Evolutionary conservation across 2,888 invertebrate species (phyloP), one percentile per base, ranked within the genome.

Genomic region (Ditula angustiorana): DNA sequence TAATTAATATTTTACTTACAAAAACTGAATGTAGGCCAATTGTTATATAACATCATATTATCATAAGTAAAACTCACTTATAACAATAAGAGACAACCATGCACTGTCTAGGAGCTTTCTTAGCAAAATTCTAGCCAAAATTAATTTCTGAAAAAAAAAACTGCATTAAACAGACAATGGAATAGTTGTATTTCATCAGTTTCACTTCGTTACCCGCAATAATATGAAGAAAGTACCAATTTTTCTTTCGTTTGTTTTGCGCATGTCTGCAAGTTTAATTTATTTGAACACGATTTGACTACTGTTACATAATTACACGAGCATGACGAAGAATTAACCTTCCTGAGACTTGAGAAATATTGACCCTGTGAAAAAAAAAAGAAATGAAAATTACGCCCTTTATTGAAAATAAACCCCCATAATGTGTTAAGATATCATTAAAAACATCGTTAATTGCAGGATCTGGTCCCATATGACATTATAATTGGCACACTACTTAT

Each of bases 161-260:
- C 13, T 47, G 26, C 19, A 21, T n/a, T 10, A 8, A 49, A n/a
- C 24, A 55, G 47, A 61, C 56, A 47, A 56, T 28, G 26, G 26
- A 8, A 11, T 5, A 10, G 47, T 26, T 5, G n/a, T 28, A 44
- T 44, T 33, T 41, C 24, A 37, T 37, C 30, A 41, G 57, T 50
- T 44, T 2, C 13, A 41, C 62, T 63, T 57, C 57, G 62, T 50
- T 63, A 44, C 49, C 24, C 10, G 55, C 47, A 24, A 24, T 50
- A 71, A 71, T 67, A 47, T 58, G 41, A 57, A 50, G 66, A 68
- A 65, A 63, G 62, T 11, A 62, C 50, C 57, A 8, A 62, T 49
- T 56, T 44, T 28, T 16, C 33, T 56, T 37, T 47, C 19, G n/a
- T 62, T 28, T 28, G 61, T 46, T 35, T 61, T 55, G 11, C 8